These are phyloP conservation scores for Emydura subglobosa DNA, from an alignment of 2,113 vertebrate species.

Conservation along the genomic window DNA sequence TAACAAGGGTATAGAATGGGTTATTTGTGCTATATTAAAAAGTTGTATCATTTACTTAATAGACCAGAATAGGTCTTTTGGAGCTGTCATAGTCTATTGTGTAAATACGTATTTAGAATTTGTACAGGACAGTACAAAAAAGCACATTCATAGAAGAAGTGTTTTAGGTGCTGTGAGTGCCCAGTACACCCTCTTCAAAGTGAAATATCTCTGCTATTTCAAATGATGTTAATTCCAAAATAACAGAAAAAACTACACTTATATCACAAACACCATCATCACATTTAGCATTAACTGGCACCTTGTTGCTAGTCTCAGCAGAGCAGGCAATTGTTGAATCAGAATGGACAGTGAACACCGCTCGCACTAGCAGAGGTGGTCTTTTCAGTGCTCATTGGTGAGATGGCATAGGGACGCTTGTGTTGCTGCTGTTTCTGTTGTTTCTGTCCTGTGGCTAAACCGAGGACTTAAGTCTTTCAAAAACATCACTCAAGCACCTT, in stretches of 20 bases:
- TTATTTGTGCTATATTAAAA: conserved; percentile 36
- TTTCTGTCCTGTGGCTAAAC: neutral
- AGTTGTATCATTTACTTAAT: conserved; percentile 5
- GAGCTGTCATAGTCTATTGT: conserved; percentile 4
- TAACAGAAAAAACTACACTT: neutral
- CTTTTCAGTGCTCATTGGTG: neutral
- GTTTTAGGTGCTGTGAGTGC: neutral
- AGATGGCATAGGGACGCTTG: neutral
- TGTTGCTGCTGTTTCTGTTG: neutral
- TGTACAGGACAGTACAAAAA: conserved; percentile 10
- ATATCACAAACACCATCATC: neutral
- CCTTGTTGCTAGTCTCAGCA: neutral
- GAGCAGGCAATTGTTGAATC: neutral
- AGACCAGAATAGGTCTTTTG: neutral
- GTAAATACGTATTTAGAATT: neutral
- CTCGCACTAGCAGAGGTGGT: neutral
- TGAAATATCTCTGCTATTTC: neutral
- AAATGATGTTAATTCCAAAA: neutral
- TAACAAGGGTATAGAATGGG: neutral
- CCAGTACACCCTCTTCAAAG: neutral
- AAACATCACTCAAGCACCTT: neutral
- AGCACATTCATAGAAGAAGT: neutral
- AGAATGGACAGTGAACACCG: neutral
- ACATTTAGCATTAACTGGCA: neutral
- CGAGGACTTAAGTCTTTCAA: neutral